Base-by-base conservation (phyloP, 2,888 invertebrate species). In the Ametastegia equiseti region DNA sequence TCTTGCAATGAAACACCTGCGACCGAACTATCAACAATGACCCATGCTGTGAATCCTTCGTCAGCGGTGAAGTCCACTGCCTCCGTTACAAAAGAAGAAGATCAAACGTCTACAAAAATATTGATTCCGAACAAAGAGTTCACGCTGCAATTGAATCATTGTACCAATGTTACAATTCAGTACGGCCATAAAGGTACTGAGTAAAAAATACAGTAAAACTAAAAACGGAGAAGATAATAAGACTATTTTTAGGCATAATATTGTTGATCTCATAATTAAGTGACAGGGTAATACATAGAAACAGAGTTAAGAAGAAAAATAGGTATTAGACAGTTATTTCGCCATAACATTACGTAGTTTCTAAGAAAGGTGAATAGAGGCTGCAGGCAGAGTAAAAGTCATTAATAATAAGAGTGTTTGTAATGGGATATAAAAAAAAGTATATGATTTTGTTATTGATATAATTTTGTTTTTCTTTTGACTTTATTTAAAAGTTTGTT, bases 1-100 rank as follows among this genome's bases (percentile, higher is more conserved):
- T n/a, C n/a, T n/a, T n/a, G n/a, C n/a, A 84, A 30, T 63, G 81
- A 65, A 78, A 57, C 23, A 27, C 67, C 67, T 65, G n/a, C 7
- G 23, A n/a, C 67, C 36, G 23, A 65, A 65, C n/a, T 4, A n/a
- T n/a, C 67, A 30, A 65, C 6, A 42, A 42, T 9, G n/a, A 65
- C 67, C 23, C 23, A 27, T 7, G 39, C n/a, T 65, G n/a, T 54
- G 54, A 54, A 54, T 54, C 15, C 54, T n/a, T 54, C 54, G 54
- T n/a, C 54, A 33, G n/a, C 67, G 23, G 19, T 13, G 23, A 15
- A 65, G 7, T 19, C 67, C 33, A 65, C 23, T 19, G 23, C n/a
- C 6, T 65, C 67, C 7, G 23, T 27, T 65, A 65, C 67, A 5
- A 27, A 11, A 39, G 7, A 15, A 30, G n/a, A 65, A 15, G 23